Evolutionary conservation across 2,888 invertebrate genomes (phyloP).

Genomic region (Catocala nupta): DNA sequence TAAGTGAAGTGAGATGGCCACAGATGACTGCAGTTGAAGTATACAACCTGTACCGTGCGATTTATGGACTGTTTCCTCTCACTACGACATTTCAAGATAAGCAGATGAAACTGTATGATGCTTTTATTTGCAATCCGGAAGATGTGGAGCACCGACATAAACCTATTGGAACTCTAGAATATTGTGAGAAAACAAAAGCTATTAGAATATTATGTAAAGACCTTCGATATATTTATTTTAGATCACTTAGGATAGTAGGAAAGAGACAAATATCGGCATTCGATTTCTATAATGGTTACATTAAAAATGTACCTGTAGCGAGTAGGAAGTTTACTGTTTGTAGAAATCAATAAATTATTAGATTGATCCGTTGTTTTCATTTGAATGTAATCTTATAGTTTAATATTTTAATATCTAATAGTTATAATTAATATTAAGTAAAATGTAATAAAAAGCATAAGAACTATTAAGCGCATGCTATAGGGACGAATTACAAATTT

Average conservation of each 20-base stretch:
- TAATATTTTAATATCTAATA: too few species aligned
- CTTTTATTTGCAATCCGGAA: slow-evolving; percentile 70
- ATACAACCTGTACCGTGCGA: slow-evolving; percentile 91
- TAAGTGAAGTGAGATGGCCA: slow-evolving; percentile 90
- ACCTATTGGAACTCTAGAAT: slow-evolving; percentile 88
- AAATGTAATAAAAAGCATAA: too few species aligned
- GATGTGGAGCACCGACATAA: slow-evolving; percentile 52
- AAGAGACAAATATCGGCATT: slow-evolving; percentile 91
- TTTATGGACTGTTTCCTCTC: slow-evolving; percentile 89
- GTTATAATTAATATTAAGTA: too few species aligned
- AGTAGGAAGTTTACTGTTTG: slow-evolving; percentile 69
- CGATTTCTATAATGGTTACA: slow-evolving; percentile 96
- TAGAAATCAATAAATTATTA: slow-evolving; percentile 62
- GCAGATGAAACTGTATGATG: slow-evolving; percentile 88
- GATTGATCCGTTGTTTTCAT: slow-evolving; percentile 20
- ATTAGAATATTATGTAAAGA: slow-evolving; percentile 90
- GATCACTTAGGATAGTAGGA: slow-evolving; percentile 89
- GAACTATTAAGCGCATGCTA: too few species aligned
- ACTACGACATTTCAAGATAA: slow-evolving; percentile 88
- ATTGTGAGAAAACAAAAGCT: slow-evolving; percentile 85
- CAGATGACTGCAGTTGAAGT: slow-evolving; percentile 88
- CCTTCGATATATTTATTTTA: slow-evolving; percentile 89
- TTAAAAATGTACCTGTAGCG: slow-evolving; percentile 86
- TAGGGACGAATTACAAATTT: too few species aligned
- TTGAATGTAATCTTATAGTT: slow-evolving; percentile 1